Percentiles rank a stretch among this genome's conserved stretches.
phyloP scores from a whole-genome alignment of 53 echinoderm and acorn worm genomes.

The Temnopleurus reevesii region DNA sequence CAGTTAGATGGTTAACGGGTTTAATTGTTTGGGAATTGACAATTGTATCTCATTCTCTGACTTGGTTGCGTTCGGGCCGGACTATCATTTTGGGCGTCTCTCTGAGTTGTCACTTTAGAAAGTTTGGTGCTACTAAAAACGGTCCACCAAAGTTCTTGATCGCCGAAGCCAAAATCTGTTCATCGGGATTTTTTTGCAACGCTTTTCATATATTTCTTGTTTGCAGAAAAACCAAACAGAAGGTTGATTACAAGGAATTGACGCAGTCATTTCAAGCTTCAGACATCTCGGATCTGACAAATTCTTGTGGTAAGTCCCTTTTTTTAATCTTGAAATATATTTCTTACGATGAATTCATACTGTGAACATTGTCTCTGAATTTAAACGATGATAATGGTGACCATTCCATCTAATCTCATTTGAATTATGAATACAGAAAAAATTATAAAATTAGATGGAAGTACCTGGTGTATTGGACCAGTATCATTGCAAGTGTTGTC shows the following conservation, averaged over 20 bases:
- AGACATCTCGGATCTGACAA: neutral
- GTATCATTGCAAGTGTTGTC: neutral
- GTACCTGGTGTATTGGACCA: too few species aligned
- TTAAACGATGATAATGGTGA: neutral
- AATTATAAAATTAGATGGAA: neutral
- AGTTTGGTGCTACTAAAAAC: neutral
- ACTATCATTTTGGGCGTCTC: neutral
- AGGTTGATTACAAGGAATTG: conserved; percentile 5
- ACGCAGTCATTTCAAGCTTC: too few species aligned
- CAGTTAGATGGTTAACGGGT: neutral
- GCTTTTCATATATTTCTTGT: neutral
- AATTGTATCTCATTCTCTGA: neutral
- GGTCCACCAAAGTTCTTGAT: neutral
- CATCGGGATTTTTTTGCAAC: neutral
- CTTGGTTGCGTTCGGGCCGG: neutral
- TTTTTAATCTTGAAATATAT: neutral
- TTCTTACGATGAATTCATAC: neutral
- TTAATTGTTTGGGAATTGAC: conserved; percentile 1
- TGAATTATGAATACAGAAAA: neutral
- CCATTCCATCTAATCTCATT: neutral
- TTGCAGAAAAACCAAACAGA: neutral
- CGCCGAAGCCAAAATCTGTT: neutral
- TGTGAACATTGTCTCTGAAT: neutral
- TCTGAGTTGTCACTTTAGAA: neutral
- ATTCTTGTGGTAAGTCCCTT: conserved; percentile 29